Evolutionary conservation across 2,888 invertebrate genomes (phyloP).

Genomic region (Nomada hirtipes): DNA sequence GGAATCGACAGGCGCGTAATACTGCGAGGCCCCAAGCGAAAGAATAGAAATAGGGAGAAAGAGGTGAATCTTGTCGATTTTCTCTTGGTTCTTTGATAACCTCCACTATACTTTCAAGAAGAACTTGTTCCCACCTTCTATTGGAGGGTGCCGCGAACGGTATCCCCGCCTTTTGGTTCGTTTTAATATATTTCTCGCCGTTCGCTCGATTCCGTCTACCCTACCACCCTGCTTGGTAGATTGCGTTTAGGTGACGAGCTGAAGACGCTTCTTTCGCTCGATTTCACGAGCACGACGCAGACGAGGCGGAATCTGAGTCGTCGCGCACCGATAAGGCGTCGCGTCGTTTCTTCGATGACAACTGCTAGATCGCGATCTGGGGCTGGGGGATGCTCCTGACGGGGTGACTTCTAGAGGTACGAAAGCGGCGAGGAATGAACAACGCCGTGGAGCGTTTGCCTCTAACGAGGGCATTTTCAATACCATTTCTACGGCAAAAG

Average conservation of each 20-base stretch:
- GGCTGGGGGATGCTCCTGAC: not conserved
- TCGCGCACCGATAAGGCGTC: slow-evolving; percentile 39
- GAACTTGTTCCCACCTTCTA: not conserved
- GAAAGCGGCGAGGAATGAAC: not conserved
- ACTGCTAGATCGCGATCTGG: slow-evolving; percentile 24
- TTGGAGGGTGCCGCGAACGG: slow-evolving; percentile 26
- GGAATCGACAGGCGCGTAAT: slow-evolving; percentile 46
- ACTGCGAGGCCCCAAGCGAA: not conserved
- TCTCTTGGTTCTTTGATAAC: slow-evolving; percentile 27
- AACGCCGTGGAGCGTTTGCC: not conserved
- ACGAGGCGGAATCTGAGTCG: slow-evolving; percentile 35
- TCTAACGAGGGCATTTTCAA: not conserved
- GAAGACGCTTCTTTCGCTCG: slow-evolving; percentile 40
- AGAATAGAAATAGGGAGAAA: slow-evolving; percentile 22
- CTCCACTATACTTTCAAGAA: not conserved
- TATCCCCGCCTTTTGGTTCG: not conserved
- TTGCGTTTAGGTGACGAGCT: slow-evolving; percentile 36
- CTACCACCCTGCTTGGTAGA: slow-evolving; percentile 21
- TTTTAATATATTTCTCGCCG: slow-evolving; percentile 56
- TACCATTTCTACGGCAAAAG: no score
- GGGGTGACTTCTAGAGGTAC: not conserved
- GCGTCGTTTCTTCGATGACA: slow-evolving; percentile 36
- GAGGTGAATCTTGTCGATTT: slow-evolving; percentile 27
- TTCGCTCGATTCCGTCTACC: slow-evolving; percentile 45
- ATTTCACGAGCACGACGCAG: slow-evolving; percentile 44